phyloP scores from a whole-genome alignment of 2,797 vertebrate species.

The Pteronotus mesoamericanus region DNA sequence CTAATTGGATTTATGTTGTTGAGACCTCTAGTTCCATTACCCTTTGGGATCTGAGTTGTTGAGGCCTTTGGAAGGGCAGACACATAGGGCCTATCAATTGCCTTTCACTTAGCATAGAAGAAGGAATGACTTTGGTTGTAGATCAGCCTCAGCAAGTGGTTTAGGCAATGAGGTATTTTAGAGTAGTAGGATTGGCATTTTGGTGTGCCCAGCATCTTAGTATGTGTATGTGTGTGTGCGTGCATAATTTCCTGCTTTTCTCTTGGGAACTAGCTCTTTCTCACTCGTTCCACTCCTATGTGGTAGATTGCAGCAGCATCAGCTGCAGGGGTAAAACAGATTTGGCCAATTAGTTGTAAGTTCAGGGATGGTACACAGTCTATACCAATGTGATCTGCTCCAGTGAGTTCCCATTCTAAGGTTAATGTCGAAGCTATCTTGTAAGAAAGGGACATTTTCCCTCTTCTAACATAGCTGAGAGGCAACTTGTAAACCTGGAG shows the following conservation, averaged over 20 bases:
- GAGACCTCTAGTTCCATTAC: neutral
- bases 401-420: neutral
- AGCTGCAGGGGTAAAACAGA: neutral
- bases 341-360: neutral
- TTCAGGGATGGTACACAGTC: neutral
- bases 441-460: neutral
- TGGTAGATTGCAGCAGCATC: neutral
- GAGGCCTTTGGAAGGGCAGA: neutral
- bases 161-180: neutral
- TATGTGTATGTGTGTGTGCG: neutral
- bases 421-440: neutral
- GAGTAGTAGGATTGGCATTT: rapidly evolving
- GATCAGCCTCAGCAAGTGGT: neutral
- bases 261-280: neutral
- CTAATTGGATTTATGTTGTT: neutral
- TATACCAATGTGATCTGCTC: too few species aligned
- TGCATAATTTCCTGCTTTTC: neutral
- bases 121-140: neutral
- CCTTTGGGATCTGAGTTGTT: neutral
- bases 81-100: neutral
- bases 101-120: neutral
- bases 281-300: neutral
- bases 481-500: neutral
- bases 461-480: neutral
- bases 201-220: rapidly evolving